Evolutionary conservation across 1,140 invertebrate species (phyloP), one percentile per base, ranked within the genome.

Genomic region (Drosophila mayri): DNA sequence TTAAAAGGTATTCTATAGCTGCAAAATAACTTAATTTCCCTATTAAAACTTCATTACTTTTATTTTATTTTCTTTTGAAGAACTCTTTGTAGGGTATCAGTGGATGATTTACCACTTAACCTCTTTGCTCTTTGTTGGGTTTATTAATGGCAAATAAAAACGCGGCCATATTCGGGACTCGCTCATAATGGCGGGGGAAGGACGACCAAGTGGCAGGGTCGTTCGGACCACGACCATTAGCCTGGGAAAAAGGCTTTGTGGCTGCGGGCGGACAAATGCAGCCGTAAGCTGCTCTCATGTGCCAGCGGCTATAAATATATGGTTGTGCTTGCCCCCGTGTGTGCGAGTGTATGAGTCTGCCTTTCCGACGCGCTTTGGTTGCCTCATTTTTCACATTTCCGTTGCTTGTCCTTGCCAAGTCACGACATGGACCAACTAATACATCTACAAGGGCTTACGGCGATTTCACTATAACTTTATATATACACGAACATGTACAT

Each of bases 381-480:
- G 72, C 25, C 76, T 77, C 76, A 84, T 84, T 84, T 88, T 75
- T 90, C 76, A 78, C 77, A 77, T 83, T 84, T 83, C 59, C 76
- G 58, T 67, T 76, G 71, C 66, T 66, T 54, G 60, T 76, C 60
- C 73, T 70, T 81, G 71, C 76, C 55, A 79, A 62, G 59, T 79
- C 65, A 75, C 44, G 41, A 52, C 54, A 71, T 30, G 49, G 22
- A 20, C 37, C 58, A 37, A 72, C 68, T 58, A 70, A 70, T 47
- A 72, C 68, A 70, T 70, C 41, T 49, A 54, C 52, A 52, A 54
- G 50, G 46, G 75, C 76, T 77, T 78, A 78, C 37, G n/a, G 46
- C 50, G 11, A 20, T 41, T 28, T 44, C 65, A 40, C 37, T 55
- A 38, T 25, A 55, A 38, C 35, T 35, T 28, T 18, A 40, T 55